Evolutionary conservation across 2,888 invertebrate species (phyloP), one percentile per base, ranked within the genome.

Genomic region (Diachrysia chrysitis): DNA sequence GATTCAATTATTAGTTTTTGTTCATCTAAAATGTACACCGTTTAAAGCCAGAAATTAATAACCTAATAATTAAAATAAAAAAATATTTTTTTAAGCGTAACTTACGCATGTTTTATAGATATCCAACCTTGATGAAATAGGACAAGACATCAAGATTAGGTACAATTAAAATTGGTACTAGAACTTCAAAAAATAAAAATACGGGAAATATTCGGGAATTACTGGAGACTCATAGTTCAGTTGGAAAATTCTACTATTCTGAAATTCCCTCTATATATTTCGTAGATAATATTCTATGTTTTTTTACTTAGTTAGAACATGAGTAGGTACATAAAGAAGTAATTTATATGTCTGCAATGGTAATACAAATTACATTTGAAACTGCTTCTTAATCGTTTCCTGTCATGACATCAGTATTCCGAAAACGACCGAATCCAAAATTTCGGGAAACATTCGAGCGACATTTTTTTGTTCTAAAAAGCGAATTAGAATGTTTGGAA

Each of bases 301-400:
- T 14, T 14, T 2, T 14, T 14, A 10, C 14, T 14, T 37, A 37
- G 14, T 37, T n/a, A 42, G 42, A 14, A 58, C 56, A 62, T 46
- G n/a, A 16, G 32, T 25, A 25, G 25, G 17, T 21, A 1, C 0
- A n/a, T 48, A 78, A 73, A 17, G 4, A 75, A 69, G 76, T 62
- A 32, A 75, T 75, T 75, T 76, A 29, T 70, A 75, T 69, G 61
- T 70, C 14, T 6, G 7, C 46, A 76, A 58, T 58, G 61, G 71
- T 69, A 64, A 48, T 32, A 70, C 25, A 17, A 75, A 75, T 75
- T 56, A 79, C 58, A 42, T 32, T 2, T 56, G 25, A 62, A 63
- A 68, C 23, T 79, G 57, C 63, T 59, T 56, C 75, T 25, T 76
- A 70, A 75, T 79, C 71, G 61, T 70, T 75, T 75, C 75, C 75